Conservation (phyloP, 2,113 vertebrate genomes). For the Bujurquina vittata region DNA sequence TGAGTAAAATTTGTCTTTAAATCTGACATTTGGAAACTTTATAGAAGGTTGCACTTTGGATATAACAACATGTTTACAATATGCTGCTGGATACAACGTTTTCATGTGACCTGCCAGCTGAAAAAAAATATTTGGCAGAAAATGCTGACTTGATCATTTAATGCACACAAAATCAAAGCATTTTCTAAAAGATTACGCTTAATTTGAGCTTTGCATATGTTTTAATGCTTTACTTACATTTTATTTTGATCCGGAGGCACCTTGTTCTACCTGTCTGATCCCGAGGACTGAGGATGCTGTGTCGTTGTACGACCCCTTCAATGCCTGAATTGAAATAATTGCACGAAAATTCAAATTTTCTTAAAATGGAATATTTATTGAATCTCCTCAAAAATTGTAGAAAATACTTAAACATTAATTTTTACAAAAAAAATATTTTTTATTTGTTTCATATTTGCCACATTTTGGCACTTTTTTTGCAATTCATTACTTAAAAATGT, state of each 20-base stretch:
- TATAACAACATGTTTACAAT: neutral
- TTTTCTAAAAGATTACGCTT: neutral
- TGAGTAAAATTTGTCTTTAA: slow-evolving; percentile 74
- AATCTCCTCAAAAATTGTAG: no score
- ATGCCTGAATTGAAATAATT: no score
- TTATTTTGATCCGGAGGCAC: neutral
- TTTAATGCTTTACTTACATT: neutral
- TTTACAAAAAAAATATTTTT: no score
- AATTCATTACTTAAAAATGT: no score
- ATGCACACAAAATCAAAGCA: neutral
- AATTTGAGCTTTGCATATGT: neutral
- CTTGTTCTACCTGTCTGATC: neutral
- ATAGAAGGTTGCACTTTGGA: neutral
- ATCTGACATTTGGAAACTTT: neutral
- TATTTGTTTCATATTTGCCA: no score
- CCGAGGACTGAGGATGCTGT: neutral
- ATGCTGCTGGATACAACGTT: neutral
- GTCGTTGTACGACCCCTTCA: no score
- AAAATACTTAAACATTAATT: no score
- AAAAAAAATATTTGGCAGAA: neutral
- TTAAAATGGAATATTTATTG: no score
- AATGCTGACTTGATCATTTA: neutral
- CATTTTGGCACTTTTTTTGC: no score
- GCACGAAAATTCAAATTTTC: no score
- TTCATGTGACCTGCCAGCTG: neutral